Base-by-base conservation (phyloP, 2,888 invertebrate genomes). In the Hoplodrina blanda region DNA sequence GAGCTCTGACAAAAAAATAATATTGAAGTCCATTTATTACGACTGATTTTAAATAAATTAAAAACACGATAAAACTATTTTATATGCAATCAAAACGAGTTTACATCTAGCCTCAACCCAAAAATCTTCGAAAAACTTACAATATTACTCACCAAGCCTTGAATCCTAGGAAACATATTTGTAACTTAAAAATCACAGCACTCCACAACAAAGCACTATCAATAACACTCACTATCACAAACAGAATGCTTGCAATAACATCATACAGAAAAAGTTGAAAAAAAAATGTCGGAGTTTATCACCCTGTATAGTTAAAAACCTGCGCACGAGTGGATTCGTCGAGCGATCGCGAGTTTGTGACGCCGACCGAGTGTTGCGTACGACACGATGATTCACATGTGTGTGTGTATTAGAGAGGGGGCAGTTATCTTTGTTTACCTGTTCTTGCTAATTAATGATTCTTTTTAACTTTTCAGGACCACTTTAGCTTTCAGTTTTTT, bases 151-250 rank as follows among this genome's bases (percentile, higher is more conserved):
- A 96, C 95, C 95, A 96, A 87, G 88, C 95, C 95, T 82, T 96
- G 95, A 82, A 95, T 94, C 92, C 94, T 93, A 54, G 95, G 95
- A 89, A 96, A 95, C 95, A 96, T 96, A 80, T 80, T 89, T 92
- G 77, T n/a, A 65, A 64, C 61, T 50, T 66, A 30, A 52, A 57
- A 64, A 71, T 71, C 82, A 87, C 84, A 85, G 78, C 87, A 87
- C 87, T 87, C 84, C 85, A 88, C 88, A 77, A 75, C 65, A 80
- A 86, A 85, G 85, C 89, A 89, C 89, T 90, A 89, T 85, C 70
- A 80, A 86, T 88, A 91, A 87, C 85, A 84, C 86, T 78, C 84
- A 83, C 80, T 76, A 73, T 81, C 85, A 85, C 86, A 82, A 72
- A 80, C 76, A 76, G 78, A 83, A 82, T 78, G 73, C 20, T 77